These are phyloP conservation scores for Papilio elwesi DNA, from an alignment of 2,888 invertebrate species.

Conservation along the genomic window DNA sequence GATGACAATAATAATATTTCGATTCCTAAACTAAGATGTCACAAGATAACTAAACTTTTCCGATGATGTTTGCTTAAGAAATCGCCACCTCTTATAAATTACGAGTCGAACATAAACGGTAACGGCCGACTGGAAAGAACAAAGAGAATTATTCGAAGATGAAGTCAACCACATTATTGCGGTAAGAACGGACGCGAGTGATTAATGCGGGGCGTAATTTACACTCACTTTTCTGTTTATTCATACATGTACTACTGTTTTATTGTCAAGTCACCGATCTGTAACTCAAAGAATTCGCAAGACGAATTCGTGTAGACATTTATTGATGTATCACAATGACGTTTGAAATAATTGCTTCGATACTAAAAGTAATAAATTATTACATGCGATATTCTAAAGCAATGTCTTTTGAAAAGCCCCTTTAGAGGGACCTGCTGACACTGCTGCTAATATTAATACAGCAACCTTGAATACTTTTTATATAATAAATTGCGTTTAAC, in stretches of 20 bases:
- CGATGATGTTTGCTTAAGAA: neutral
- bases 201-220: constrained; percentile 79
- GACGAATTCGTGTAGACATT: neutral
- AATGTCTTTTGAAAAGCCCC: too few relatives aligned
- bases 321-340: constrained; percentile 3
- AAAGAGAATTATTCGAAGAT: constrained; percentile 83
- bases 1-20: too few relatives aligned
- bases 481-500: constrained; percentile 3
- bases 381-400: neutral
- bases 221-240: constrained; percentile 70
- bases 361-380: neutral
- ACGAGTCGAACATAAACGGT: constrained; percentile 59
- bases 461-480: too few relatives aligned
- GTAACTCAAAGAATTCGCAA: constrained; percentile 22
- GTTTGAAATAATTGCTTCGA: constrained; percentile 3
- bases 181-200: constrained; percentile 68
- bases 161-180: constrained; percentile 83
- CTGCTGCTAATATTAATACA: too few relatives aligned
- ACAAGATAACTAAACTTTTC: too few relatives aligned
- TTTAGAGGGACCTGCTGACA: too few relatives aligned
- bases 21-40: too few relatives aligned
- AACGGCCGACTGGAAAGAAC: constrained; percentile 73
- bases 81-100: constrained; percentile 48
- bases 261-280: constrained; percentile 45
- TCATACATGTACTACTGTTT: constrained; percentile 47